A percentile compares a stretch with the other conserved stretches of the same genome.
Evolutionary conservation across 2,797 vertebrate species (phyloP).

Genomic region (Serranus cabrilla): DNA sequence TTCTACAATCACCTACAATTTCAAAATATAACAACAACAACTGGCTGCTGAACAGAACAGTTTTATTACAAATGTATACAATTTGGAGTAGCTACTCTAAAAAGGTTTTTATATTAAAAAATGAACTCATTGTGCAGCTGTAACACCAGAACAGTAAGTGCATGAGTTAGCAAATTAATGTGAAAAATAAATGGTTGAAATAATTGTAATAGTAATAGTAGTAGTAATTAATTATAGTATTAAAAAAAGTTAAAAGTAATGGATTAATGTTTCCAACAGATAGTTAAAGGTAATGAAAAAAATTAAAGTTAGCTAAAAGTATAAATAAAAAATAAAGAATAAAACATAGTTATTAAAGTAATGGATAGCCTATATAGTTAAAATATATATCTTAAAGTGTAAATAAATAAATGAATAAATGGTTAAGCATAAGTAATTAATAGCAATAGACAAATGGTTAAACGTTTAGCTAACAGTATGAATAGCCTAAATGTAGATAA

Average conservation of each 20-base stretch:
- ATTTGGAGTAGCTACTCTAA: background rate
- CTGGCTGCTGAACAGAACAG: background rate
- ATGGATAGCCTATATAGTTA: too few relatives aligned
- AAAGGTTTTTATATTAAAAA: background rate
- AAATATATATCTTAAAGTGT: too few relatives aligned
- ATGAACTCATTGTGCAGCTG: background rate
- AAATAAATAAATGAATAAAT: too few relatives aligned
- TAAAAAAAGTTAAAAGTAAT: background rate
- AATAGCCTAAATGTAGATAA: too few relatives aligned
- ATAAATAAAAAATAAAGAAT: too few relatives aligned
- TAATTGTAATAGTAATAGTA: too few relatives aligned
- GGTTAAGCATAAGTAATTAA: too few relatives aligned
- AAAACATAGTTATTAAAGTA: background rate
- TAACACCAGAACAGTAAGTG: background rate
- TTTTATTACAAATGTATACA: background rate
- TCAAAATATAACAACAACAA: slow-evolving; percentile 13
- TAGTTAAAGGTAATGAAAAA: too few relatives aligned
- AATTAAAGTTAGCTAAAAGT: too few relatives aligned
- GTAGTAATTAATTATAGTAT: too few relatives aligned
- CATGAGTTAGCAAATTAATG: background rate
- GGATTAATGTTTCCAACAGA: background rate
- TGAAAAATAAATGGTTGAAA: background rate
- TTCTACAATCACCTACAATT: slow-evolving; percentile 18
- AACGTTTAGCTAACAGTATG: too few relatives aligned
- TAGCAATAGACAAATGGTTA: too few relatives aligned